phyloP scores from a whole-genome alignment of 2,113 vertebrate genomes.

The Asarcornis scutulata region DNA sequence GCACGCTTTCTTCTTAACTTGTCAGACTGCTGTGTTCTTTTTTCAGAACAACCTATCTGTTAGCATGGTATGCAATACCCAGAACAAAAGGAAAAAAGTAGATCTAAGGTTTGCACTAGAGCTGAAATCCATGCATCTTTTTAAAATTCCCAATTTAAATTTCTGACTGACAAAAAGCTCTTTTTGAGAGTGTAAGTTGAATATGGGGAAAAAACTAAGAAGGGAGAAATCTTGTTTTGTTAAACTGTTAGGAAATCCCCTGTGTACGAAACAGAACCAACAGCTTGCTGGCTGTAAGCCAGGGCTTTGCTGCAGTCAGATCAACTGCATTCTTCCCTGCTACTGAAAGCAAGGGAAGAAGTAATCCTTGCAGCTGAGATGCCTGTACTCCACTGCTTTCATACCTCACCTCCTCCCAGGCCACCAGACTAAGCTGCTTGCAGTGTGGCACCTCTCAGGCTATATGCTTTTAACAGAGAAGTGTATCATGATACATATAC shows the following conservation, averaged over 20 bases:
- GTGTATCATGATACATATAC: neutral
- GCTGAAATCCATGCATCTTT: neutral
- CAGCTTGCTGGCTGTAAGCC: neutral
- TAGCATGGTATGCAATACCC: neutral
- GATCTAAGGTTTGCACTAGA: neutral
- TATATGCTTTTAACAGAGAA: neutral
- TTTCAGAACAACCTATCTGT: neutral
- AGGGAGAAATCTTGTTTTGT: neutral
- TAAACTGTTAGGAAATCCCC: neutral
- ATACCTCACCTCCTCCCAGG: neutral
- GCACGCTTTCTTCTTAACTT: neutral
- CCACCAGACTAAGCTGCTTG: neutral
- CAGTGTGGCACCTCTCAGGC: neutral
- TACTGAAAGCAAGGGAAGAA: slow-evolving; percentile 31
- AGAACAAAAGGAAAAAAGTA: neutral
- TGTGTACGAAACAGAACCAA: neutral
- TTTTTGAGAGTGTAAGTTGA: neutral
- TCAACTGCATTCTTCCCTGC: slow-evolving; percentile 7
- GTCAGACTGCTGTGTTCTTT: neutral
- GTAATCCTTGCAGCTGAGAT: neutral
- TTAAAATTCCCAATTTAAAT: neutral
- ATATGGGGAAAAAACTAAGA: neutral
- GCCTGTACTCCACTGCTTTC: slow-evolving; percentile 2
- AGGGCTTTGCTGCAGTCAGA: neutral
- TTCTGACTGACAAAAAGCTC: neutral